Percentiles rank a stretch among this genome's conserved stretches.
Evolutionary conservation across 2,888 invertebrate genomes (phyloP).

Genomic region (Drosophila neonasuta): DNA sequence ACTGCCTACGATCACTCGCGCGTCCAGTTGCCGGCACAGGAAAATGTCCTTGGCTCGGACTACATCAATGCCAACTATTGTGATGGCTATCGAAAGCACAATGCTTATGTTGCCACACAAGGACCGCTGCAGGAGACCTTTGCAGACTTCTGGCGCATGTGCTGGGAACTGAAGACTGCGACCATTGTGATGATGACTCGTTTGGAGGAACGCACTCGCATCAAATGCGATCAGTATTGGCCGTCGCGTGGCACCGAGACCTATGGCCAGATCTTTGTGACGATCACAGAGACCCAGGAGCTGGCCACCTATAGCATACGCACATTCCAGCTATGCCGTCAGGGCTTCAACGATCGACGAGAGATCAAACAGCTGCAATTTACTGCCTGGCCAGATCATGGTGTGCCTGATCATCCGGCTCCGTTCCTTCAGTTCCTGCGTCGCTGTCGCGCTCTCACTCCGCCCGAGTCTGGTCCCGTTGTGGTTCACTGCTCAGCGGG

Average conservation of each 20-base stretch:
- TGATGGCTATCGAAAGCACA: constrained; percentile 98
- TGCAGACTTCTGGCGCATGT: constrained; percentile 99
- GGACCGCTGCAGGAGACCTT: constrained; percentile 99
- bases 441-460: constrained; percentile 94
- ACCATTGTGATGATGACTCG: constrained; percentile 99
- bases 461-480: constrained; percentile 95
- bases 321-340: constrained; percentile 94
- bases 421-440: constrained; percentile 98
- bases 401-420: constrained; percentile 99
- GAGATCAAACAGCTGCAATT: constrained; percentile 99
- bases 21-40: constrained; percentile 94
- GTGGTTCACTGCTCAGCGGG: constrained; percentile 97
- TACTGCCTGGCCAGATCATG: constrained; percentile 99
- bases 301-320: constrained; percentile 98
- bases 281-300: constrained; percentile 97
- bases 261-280: constrained; percentile 97
- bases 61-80: constrained; percentile 99
- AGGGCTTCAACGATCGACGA: constrained; percentile 91
- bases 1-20: constrained; percentile 99
- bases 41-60: constrained; percentile 95
- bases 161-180: constrained; percentile 97
- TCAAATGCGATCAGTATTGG: constrained; percentile 99
- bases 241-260: constrained; percentile 96
- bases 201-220: constrained; percentile 96
- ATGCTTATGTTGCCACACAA: constrained; percentile 99